Conservation (phyloP, 2,797 vertebrate genomes). For the Sphenopsis melanotis region DNA sequence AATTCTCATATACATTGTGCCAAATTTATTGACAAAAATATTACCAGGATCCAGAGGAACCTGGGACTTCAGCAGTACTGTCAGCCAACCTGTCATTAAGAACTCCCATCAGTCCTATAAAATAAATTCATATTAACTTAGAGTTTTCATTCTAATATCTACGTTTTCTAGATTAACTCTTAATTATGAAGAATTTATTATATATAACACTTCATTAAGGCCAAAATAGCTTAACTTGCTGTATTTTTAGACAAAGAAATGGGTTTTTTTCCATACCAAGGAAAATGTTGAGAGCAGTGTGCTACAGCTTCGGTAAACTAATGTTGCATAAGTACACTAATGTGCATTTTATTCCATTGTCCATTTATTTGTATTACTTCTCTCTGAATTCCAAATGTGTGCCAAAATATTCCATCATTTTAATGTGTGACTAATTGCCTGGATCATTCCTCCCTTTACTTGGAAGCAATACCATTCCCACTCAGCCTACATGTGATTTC, state of each 20-base stretch:
- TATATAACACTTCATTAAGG: neutral
- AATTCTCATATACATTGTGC: neutral
- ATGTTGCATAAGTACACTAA: conserved; percentile 41
- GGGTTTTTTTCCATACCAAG: neutral
- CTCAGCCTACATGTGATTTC: neutral
- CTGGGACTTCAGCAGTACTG: neutral
- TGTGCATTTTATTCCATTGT: conserved; percentile 23
- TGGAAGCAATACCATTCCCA: neutral
- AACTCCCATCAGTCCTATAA: neutral
- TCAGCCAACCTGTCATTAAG: neutral
- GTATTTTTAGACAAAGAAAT: neutral
- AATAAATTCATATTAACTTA: neutral
- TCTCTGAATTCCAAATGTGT: neutral
- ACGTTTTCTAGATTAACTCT: neutral
- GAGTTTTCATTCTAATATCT: neutral
- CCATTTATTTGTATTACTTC: conserved; percentile 7
- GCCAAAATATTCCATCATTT: neutral
- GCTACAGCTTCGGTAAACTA: neutral
- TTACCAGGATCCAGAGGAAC: neutral
- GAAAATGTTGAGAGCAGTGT: neutral
- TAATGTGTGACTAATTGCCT: conserved; percentile 28
- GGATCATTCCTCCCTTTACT: neutral
- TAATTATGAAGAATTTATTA: neutral
- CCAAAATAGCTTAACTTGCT: neutral
- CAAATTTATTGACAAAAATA: neutral